Percentiles rank a stretch among this genome's conserved stretches.
Evolutionary conservation across 2,797 vertebrate genomes (phyloP).

Genomic region (Enteromius unitaeniatus): DNA sequence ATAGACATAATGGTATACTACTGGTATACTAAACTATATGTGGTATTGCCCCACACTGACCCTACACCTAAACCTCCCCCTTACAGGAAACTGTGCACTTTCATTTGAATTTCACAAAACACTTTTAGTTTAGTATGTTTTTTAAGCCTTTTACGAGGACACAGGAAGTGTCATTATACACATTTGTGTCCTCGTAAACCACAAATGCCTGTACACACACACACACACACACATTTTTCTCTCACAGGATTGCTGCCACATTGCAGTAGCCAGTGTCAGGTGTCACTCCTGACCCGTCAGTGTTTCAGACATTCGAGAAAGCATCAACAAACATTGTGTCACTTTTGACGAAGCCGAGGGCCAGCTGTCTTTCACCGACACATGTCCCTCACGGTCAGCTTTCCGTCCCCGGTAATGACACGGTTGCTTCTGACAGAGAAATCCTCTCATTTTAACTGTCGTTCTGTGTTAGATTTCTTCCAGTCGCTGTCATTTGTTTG

Average conservation of each 20-base stretch:
- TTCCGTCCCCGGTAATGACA: conserved; percentile 23
- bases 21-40: no score
- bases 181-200: no score
- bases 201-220: conserved; percentile 11
- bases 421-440: background rate
- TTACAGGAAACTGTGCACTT: no score
- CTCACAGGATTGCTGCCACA: conserved; percentile 13
- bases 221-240: conserved; percentile 26
- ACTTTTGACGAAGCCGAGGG: conserved; percentile 6
- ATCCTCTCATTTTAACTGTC: background rate
- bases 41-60: no score
- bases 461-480: background rate
- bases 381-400: conserved; percentile 9
- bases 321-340: conserved; percentile 40
- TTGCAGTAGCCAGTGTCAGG: conserved; percentile 36
- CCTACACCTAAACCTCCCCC: no score
- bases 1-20: no score
- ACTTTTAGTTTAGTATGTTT: no score
- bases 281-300: conserved; percentile 36
- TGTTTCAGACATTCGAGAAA: conserved; percentile 43
- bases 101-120: no score
- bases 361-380: conserved; percentile 37
- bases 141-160: no score
- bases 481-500: conserved; percentile 8
- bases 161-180: no score